Evolutionary conservation across 2,888 invertebrate genomes (phyloP).

Genomic region (Drosophila borealis): DNA sequence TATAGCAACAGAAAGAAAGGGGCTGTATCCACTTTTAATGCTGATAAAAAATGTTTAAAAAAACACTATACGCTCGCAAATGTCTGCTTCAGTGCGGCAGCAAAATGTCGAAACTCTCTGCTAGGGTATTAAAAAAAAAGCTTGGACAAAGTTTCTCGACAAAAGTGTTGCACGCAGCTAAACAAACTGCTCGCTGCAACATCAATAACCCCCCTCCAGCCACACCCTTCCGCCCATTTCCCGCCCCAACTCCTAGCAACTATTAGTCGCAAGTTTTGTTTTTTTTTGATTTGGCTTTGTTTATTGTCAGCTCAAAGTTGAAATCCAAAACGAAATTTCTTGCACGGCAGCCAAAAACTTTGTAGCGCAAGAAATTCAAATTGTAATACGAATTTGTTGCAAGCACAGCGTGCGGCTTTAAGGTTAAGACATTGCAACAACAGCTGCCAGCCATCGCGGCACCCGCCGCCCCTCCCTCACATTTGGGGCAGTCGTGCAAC

Average conservation of each 20-base stretch:
- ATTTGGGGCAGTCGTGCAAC: constrained; percentile 40
- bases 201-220: constrained; percentile 2
- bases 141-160: constrained; percentile 64
- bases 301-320: constrained; percentile 73
- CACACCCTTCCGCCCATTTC: background rate
- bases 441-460: background rate
- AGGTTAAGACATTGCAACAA: constrained; percentile 37
- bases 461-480: background rate
- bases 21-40: background rate
- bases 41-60: background rate
- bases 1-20: too few species aligned
- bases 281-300: constrained; percentile 46
- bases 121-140: constrained; percentile 18
- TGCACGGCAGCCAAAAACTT: constrained; percentile 52
- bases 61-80: too few species aligned
- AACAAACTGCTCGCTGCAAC: constrained; percentile 64
- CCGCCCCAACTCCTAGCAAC: background rate
- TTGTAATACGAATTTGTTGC: constrained; percentile 63
- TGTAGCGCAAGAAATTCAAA: constrained; percentile 61
- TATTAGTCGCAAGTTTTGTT: constrained; percentile 8
- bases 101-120: background rate
- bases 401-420: constrained; percentile 42
- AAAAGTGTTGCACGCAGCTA: constrained; percentile 78
- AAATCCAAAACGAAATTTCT: constrained; percentile 34
- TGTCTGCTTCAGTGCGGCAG: too few species aligned